Conservation (phyloP, 2,797 vertebrate genomes). For the Lepilemur ruficaudatus region DNA sequence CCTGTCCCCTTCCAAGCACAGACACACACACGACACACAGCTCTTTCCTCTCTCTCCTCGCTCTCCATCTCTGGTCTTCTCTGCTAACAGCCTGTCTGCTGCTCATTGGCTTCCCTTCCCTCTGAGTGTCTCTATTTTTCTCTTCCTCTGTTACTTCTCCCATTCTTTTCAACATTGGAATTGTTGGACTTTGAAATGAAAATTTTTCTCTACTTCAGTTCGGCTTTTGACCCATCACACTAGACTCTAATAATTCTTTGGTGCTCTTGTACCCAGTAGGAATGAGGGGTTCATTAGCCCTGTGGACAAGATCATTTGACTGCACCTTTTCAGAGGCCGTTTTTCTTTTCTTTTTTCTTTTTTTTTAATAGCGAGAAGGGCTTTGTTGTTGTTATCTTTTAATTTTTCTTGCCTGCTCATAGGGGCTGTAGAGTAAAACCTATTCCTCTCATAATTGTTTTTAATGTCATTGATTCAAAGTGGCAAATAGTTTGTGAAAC, state of each 20-base stretch:
- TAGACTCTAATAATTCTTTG: background rate
- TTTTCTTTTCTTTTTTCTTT: background rate
- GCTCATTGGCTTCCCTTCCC: background rate
- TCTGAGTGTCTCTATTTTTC: background rate
- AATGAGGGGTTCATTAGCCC: background rate
- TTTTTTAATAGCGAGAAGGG: background rate
- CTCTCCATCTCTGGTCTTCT: background rate
- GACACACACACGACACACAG: accelerated
- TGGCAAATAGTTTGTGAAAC: background rate
- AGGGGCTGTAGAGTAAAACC: background rate
- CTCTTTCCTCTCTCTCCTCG: background rate
- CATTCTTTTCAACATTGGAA: background rate
- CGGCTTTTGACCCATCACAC: background rate
- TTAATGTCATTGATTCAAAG: background rate
- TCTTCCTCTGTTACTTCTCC: background rate
- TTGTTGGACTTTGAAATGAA: background rate
- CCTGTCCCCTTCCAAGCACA: background rate
- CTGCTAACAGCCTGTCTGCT: background rate
- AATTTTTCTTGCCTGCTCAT: background rate
- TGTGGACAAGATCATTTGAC: background rate
- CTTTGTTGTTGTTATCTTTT: background rate
- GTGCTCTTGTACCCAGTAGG: background rate
- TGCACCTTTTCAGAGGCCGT: background rate
- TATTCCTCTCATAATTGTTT: background rate
- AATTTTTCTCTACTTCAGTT: background rate